Conservation (phyloP, 2,113 vertebrate species). For the Paradoxurus hermaphroditus region DNA sequence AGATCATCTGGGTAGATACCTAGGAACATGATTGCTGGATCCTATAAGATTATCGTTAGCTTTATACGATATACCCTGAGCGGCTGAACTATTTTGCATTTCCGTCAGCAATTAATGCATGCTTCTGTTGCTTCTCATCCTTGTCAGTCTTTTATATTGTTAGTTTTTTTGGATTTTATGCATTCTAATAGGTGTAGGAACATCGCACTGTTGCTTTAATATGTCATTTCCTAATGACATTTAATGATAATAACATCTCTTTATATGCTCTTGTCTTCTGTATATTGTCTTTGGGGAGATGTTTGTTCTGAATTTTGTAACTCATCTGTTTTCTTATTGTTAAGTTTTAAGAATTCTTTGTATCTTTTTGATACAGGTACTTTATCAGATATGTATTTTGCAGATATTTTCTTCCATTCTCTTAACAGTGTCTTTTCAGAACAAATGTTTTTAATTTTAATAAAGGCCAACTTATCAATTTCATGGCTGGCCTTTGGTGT, state of each 20-base stretch:
- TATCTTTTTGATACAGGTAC: not conserved
- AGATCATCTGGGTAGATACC: not conserved
- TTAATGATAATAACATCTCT: not conserved
- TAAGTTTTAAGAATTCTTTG: constrained; percentile 18
- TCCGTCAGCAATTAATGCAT: not conserved
- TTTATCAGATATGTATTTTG: not conserved
- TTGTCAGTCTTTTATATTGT: not conserved
- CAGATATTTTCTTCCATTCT: constrained; percentile 18
- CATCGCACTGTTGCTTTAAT: not conserved
- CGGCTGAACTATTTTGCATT: not conserved
- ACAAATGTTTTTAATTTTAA: constrained; percentile 11
- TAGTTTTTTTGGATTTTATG: not conserved
- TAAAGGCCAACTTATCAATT: not conserved
- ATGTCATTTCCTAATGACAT: not conserved
- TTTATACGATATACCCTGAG: not conserved
- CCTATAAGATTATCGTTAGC: not conserved
- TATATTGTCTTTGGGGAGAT: not conserved
- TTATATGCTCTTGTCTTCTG: not conserved
- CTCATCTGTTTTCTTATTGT: not conserved
- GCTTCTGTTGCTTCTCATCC: not conserved
- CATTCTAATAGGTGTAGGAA: not conserved
- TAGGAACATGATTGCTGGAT: not conserved
- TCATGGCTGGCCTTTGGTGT: not conserved
- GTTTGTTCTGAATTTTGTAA: constrained; percentile 7
- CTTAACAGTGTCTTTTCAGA: not conserved